Conservation (phyloP, 2,888 invertebrate species). For the Nephrotoma flavescens region DNA sequence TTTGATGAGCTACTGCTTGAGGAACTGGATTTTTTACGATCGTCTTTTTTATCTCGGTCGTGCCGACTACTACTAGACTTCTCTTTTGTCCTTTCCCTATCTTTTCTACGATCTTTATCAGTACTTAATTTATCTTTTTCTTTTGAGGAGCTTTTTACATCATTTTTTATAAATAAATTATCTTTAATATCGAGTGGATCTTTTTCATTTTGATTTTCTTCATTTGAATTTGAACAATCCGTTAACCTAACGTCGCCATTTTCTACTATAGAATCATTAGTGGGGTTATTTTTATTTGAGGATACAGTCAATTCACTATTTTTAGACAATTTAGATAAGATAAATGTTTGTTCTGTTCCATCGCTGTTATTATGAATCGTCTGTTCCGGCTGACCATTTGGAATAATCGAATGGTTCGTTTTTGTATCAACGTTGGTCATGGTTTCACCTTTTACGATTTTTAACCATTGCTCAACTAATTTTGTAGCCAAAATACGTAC, state of each 20-base stretch:
- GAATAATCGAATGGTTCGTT: neutral
- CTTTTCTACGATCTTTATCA: constrained; percentile 38
- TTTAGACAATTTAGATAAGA: neutral
- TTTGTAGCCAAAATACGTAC: constrained; percentile 63
- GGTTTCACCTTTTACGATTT: constrained; percentile 68
- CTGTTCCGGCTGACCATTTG: neutral
- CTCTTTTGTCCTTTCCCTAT: constrained; percentile 29
- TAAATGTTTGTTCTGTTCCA: neutral
- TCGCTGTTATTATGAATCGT: neutral
- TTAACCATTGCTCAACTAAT: constrained; percentile 80
- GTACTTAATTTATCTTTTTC: constrained; percentile 33
- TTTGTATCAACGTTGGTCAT: neutral
- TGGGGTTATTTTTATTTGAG: neutral
- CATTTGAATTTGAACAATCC: constrained; percentile 14
- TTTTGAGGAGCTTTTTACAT: constrained; percentile 18
- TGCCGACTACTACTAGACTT: constrained; percentile 12
- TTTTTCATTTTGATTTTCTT: constrained; percentile 14
- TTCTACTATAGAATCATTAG: neutral
- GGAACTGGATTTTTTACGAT: constrained; percentile 9
- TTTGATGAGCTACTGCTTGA: constrained; percentile 4
- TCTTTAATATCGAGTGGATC: constrained; percentile 32
- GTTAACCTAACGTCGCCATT: neutral
- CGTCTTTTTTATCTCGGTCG: constrained; percentile 14
- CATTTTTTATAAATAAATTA: constrained; percentile 28
- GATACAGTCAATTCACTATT: neutral